Conservation (phyloP, 1,140 invertebrate genomes). For the Atopsyche davidsoni region DNA sequence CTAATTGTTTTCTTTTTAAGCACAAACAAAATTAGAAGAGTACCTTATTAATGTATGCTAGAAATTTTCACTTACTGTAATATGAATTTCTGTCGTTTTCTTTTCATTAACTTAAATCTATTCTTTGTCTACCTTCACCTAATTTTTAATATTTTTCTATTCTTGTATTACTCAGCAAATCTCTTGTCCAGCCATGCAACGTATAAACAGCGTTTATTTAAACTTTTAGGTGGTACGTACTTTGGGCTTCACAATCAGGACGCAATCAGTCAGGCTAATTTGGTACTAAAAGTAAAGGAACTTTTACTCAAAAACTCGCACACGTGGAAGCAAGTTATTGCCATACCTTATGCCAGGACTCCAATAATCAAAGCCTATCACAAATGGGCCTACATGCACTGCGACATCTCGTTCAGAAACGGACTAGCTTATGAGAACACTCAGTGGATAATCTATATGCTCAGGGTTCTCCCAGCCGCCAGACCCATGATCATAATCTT, state of each 20-base stretch:
- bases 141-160: too few species aligned
- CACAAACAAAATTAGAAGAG: too few species aligned
- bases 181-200: too few species aligned
- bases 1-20: too few species aligned
- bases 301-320: conserved; percentile 27
- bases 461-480: conserved; percentile 35
- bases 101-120: too few species aligned
- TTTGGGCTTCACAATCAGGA: conserved; percentile 33
- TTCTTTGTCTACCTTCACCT: too few species aligned
- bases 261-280: conserved; percentile 30
- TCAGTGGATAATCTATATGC: conserved; percentile 41
- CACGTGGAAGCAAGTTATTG: conserved; percentile 33
- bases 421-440: conserved; percentile 52
- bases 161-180: too few species aligned
- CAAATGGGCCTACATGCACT: conserved; percentile 39
- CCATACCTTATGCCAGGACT: conserved; percentile 43
- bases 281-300: conserved; percentile 30
- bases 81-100: too few species aligned
- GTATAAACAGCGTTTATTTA: too few species aligned
- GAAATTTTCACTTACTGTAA: too few species aligned
- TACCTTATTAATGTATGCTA: too few species aligned
- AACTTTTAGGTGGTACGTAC: conserved; percentile 28
- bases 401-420: conserved; percentile 54
- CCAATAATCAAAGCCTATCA: conserved; percentile 53
- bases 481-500: conserved; percentile 40